Evolutionary conservation across 2,888 invertebrate species (phyloP).

Genomic region (Caprella mutica): DNA sequence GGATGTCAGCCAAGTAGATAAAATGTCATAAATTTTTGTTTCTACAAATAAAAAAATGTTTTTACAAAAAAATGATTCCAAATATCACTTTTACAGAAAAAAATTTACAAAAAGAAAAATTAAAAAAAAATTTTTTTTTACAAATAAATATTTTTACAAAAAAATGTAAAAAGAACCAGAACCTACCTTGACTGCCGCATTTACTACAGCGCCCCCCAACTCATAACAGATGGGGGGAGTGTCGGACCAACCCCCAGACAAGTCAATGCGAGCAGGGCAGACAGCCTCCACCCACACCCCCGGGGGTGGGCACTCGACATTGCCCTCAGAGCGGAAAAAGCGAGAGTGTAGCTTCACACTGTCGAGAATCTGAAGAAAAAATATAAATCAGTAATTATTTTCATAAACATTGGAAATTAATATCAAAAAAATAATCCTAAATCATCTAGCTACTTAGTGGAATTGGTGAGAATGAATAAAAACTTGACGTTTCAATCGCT

Average conservation of each 20-base stretch:
- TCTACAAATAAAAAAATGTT: neutral
- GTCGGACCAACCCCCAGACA: constrained; percentile 49
- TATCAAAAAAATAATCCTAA: no score
- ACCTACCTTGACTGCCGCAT: constrained; percentile 42
- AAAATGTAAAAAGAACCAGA: neutral
- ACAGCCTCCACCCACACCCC: constrained; percentile 41
- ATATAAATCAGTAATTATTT: no score
- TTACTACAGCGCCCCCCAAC: constrained; percentile 45
- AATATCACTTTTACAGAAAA: neutral
- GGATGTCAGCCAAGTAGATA: neutral
- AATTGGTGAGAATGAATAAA: no score
- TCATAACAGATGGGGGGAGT: constrained; percentile 50
- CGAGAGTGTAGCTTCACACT: neutral
- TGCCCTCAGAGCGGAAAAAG: neutral
- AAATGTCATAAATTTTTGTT: neutral
- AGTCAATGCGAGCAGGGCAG: constrained; percentile 45
- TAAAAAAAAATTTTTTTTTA: neutral
- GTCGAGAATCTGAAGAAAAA: neutral
- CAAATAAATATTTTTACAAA: neutral
- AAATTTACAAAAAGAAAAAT: neutral
- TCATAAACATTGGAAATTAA: no score
- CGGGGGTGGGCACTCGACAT: neutral
- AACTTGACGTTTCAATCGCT: no score
- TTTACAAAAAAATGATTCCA: neutral
- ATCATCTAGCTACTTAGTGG: no score